Base-by-base conservation (phyloP, 1,140 invertebrate species). In the Solenopsis fugax region DNA sequence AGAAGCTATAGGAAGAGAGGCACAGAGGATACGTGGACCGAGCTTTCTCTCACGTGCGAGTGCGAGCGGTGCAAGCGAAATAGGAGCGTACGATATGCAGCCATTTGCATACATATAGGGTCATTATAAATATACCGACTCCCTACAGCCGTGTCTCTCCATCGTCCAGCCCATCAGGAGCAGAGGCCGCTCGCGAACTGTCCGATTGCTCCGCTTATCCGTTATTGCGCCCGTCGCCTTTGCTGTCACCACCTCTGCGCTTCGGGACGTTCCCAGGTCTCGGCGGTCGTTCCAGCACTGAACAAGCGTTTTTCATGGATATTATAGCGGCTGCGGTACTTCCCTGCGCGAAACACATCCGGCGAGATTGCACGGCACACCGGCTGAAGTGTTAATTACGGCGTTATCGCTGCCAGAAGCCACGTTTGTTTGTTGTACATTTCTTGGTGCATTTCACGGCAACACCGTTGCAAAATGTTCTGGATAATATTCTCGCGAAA, bases 51-150 rank as follows among this genome's bases (percentile, higher is more conserved):
- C 94, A 93, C 93, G 92, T 92, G 90, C 89, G 82, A 85, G 88
- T 90, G 65, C 50, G 78, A 81, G 69, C 69, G 69, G 21, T 81
- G 93, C 92, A 91, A 93, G 91, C 92, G 92, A 93, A 92, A 94
- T 94, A 93, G 94, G 91, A 93, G 91, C 89, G 92, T 93, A 93
- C 93, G 93, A 94, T 94, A 94, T 94, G 94, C 94, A 93, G 91
- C 94, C 94, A 95, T 95, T 95, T 95, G 95, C 95, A 95, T 95
- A 95, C 93, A 95, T 95, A 95, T 95, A 95, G 94, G 94, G 91
- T 95, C 94, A 95, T 95, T 95, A 95, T 94, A 94, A 95, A 95
- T 95, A 95, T 94, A 95, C 94, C 93, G 91, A 92, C 90, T 93
- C 85, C 88, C 92, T 91, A 88, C 88, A 91, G 71, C 72, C 86